Conservation (phyloP, 2,797 vertebrate genomes). For the Malacoraja senta region DNA sequence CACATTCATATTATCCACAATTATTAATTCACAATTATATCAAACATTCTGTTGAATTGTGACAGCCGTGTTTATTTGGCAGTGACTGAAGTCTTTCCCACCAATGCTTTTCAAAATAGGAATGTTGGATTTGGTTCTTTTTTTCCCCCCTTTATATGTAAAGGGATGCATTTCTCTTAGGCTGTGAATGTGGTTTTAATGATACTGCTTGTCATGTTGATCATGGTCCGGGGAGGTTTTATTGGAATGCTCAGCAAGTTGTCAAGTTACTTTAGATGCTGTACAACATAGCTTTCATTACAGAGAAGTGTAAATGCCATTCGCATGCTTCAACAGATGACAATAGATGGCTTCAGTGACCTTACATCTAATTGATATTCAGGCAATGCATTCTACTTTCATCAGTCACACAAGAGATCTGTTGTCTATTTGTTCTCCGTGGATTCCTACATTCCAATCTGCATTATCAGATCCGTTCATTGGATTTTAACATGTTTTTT, state of each 20-base stretch:
- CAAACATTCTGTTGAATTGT: not conserved
- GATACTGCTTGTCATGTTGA: not conserved
- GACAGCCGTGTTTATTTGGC: not conserved
- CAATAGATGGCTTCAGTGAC: conserved; percentile 1
- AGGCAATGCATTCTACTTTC: not conserved
- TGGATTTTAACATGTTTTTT: not conserved
- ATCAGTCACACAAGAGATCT: not conserved
- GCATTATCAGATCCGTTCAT: not conserved
- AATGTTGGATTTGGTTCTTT: not conserved
- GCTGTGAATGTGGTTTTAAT: not conserved
- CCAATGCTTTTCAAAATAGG: not conserved
- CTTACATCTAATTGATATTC: conserved; percentile 10
- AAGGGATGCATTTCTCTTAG: not conserved
- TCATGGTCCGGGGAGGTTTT: not conserved
- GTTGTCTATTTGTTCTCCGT: not conserved
- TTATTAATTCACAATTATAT: not conserved
- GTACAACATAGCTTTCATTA: not conserved
- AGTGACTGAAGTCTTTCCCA: not conserved
- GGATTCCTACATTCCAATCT: not conserved
- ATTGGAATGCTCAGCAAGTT: not conserved
- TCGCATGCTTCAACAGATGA: conserved; percentile 4
- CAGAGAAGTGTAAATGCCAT: not conserved
- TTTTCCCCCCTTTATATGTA: not conserved
- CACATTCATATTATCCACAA: too few species aligned
- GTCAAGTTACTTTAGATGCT: not conserved